These are phyloP conservation scores for Falco berigora DNA, from an alignment of 2,797 vertebrate species.

Conservation along the genomic window DNA sequence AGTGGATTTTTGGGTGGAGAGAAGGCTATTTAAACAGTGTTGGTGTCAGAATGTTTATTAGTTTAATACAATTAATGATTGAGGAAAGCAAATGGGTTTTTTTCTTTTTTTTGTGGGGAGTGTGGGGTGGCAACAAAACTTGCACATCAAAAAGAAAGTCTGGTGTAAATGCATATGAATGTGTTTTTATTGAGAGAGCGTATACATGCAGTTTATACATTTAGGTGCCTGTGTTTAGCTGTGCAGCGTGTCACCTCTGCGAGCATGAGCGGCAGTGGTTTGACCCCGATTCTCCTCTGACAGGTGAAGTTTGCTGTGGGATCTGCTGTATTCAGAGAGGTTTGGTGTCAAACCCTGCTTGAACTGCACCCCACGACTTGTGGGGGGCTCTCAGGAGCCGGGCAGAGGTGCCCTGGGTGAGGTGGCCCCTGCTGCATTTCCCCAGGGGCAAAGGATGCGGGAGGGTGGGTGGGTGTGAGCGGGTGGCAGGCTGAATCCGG, in stretches of 20 bases:
- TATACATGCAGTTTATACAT: background rate
- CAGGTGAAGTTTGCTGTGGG: background rate
- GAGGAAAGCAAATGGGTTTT: background rate
- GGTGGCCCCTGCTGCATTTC: fast-evolving
- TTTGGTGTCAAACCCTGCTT: background rate
- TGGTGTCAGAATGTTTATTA: background rate
- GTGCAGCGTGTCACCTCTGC: background rate
- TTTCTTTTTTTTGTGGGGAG: background rate
- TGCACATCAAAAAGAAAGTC: background rate
- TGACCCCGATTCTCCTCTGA: background rate
- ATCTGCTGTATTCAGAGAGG: background rate
- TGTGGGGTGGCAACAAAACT: background rate
- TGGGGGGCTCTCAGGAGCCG: background rate
- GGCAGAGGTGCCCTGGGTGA: background rate
- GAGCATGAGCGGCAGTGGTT: background rate
- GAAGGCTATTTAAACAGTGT: background rate
- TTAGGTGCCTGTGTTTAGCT: background rate
- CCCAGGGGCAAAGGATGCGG: background rate
- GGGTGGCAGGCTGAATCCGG: background rate
- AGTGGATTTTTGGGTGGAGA: conserved; percentile 29
- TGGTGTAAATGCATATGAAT: background rate
- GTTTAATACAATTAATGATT: conserved; percentile 1
- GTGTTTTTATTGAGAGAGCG: background rate
- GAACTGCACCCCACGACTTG: background rate
- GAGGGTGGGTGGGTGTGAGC: background rate